Base-by-base conservation (phyloP, 2,797 vertebrate genomes). In the Spondyliosoma cantharus region DNA sequence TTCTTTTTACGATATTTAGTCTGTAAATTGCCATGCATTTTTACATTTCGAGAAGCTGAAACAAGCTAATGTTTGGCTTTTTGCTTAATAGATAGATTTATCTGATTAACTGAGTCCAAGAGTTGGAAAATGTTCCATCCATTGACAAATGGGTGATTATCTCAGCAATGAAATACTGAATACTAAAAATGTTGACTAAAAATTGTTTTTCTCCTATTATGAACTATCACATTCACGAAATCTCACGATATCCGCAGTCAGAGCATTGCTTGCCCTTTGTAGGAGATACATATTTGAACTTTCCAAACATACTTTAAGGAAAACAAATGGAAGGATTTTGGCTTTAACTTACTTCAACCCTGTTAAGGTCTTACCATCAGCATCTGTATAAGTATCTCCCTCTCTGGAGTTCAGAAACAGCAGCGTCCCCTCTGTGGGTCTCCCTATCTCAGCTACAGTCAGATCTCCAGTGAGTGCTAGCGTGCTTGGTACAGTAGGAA, bases 401-500 rank as follows among this genome's bases (percentile, higher is more conserved):
- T 80, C 72, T 74, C 73, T 71, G 45, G 77, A 83, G 77, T 75
- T 76, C 19, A 59, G 76, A 77, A 76, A 81, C 66, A 29, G 72
- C 83, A 75, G 11, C 74, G 69, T 37, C 76, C 65, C 80, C 67
- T 78, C 74, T 71, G 76, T 75, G 86, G 74, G 62, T 89, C 82
- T 83, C 71, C 84, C 80, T 70, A 7, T 87, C 83, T 80, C 68
- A 70, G 80, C 86, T 74, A 58, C 74, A 84, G 85, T 87, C 83
- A 80, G 65, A 84, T 89, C 83, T 85, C 87, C 81, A 20, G 76
- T 76, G 89, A 86, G 90, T 73, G 77, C 85, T 78, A 74, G 79
- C 88, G 88, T 72, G 82, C 73, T 68, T 86, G 88, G 89, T 93
- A 93, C 90, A 92, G 93, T 93, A 91, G 91, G 91, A 91, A 94